Percentiles rank a stretch among this genome's conserved stretches.
Evolutionary conservation across 2,797 vertebrate species (phyloP).

Genomic region (Lithobates sylvaticus): DNA sequence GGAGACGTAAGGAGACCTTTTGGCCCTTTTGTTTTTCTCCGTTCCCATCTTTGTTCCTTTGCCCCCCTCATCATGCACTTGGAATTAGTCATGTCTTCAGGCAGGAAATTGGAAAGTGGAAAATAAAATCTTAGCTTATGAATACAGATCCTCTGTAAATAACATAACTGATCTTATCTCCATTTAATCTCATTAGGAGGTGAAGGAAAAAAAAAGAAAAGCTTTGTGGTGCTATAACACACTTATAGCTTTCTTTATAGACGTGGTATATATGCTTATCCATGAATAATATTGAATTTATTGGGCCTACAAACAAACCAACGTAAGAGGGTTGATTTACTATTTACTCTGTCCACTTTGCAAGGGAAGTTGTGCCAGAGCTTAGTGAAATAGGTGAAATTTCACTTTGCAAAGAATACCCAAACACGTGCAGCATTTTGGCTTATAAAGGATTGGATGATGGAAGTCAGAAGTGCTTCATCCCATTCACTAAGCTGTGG

Average conservation of each 20-base stretch:
- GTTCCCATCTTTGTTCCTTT: slow-evolving; percentile 40
- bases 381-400: too few relatives aligned
- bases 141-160: slow-evolving; percentile 24
- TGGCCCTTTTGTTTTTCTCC: background rate
- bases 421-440: too few relatives aligned
- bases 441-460: too few relatives aligned
- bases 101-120: slow-evolving; percentile 49
- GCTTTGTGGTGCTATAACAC: background rate
- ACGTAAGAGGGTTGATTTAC: too few relatives aligned
- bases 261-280: background rate
- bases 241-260: background rate
- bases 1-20: slow-evolving; percentile 10
- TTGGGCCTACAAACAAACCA: background rate
- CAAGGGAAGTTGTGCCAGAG: too few relatives aligned
- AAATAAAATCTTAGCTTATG: slow-evolving; percentile 30
- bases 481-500: too few relatives aligned
- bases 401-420: too few relatives aligned
- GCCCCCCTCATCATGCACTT: slow-evolving; percentile 13
- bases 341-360: too few relatives aligned
- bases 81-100: slow-evolving; percentile 21
- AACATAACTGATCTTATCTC: slow-evolving; percentile 42
- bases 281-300: background rate
- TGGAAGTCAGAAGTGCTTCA: too few relatives aligned
- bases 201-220: slow-evolving; percentile 18
- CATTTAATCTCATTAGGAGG: slow-evolving; percentile 9